Conservation (phyloP, 2,797 vertebrate genomes). For the Poecilia picta region DNA sequence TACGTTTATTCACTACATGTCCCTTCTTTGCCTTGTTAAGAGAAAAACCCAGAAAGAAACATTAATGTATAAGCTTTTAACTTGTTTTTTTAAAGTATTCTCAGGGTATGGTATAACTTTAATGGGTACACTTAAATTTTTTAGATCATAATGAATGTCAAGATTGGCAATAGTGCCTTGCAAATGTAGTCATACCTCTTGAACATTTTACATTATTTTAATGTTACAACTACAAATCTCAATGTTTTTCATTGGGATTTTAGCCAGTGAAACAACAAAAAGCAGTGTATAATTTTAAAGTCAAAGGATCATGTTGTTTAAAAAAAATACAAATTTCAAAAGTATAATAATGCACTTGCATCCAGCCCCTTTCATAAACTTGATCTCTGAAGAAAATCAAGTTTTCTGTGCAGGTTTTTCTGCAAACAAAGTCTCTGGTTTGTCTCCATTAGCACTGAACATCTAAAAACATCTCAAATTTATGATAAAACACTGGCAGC, state of each 20-base stretch:
- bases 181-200: background rate
- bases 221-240: background rate
- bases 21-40: slow-evolving; percentile 49
- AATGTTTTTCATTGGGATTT: background rate
- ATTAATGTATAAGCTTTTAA: slow-evolving; percentile 36
- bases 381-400: background rate
- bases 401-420: background rate
- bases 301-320: background rate
- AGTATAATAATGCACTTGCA: background rate
- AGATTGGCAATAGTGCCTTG: slow-evolving; percentile 8
- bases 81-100: slow-evolving; percentile 1
- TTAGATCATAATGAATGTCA: slow-evolving; percentile 44
- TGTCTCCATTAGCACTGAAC: background rate
- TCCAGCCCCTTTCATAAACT: background rate
- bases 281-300: background rate
- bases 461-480: background rate
- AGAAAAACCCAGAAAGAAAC: slow-evolving; percentile 42
- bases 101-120: slow-evolving; percentile 35
- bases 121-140: slow-evolving; percentile 21
- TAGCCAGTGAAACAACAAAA: background rate
- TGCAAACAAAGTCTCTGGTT: background rate
- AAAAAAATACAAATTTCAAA: background rate
- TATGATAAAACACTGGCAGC: too few relatives aligned
- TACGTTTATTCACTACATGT: slow-evolving; percentile 33
- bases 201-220: background rate